Evolutionary conservation across 2,113 vertebrate genomes (phyloP).

Genomic region (Colistium nudipinnis): DNA sequence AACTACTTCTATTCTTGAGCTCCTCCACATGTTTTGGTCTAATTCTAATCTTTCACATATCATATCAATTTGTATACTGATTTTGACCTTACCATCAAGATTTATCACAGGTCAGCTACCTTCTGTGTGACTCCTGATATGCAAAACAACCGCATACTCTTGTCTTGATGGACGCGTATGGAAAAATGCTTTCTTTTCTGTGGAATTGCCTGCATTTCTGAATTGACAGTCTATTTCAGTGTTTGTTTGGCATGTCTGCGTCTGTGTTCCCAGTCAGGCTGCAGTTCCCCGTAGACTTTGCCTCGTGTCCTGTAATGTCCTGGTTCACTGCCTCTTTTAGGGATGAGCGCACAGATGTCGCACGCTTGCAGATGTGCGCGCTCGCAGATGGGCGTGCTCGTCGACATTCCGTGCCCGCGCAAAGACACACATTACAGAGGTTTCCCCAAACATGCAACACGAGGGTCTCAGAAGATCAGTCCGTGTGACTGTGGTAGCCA

Average conservation of each 20-base stretch:
- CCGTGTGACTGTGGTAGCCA: conserved; percentile 31
- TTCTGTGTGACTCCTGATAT: conserved; percentile 38
- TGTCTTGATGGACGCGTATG: not conserved
- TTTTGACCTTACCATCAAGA: conserved; percentile 26
- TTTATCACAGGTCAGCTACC: conserved; percentile 51
- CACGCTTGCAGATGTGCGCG: too few species aligned
- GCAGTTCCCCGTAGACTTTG: conserved; percentile 29
- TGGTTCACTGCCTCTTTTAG: conserved; percentile 43
- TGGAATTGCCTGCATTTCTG: not conserved
- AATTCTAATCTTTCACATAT: too few species aligned
- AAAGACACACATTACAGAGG: not conserved
- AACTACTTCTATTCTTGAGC: conserved; percentile 11
- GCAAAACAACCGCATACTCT: conserved; percentile 2
- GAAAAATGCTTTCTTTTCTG: not conserved
- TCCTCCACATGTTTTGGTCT: not conserved
- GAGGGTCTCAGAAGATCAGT: conserved; percentile 46
- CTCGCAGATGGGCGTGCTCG: conserved; percentile 26
- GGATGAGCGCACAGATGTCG: conserved; percentile 31
- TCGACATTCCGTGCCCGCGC: conserved; percentile 13
- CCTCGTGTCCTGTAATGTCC: conserved; percentile 35
- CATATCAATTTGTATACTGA: too few species aligned
- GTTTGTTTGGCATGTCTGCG: conserved; percentile 14
- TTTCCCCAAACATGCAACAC: conserved; percentile 18
- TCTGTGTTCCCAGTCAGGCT: conserved; percentile 10
- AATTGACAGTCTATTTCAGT: conserved; percentile 11